Evolutionary conservation across 1,140 invertebrate genomes (phyloP).

Genomic region (Epicauta chinensis): DNA sequence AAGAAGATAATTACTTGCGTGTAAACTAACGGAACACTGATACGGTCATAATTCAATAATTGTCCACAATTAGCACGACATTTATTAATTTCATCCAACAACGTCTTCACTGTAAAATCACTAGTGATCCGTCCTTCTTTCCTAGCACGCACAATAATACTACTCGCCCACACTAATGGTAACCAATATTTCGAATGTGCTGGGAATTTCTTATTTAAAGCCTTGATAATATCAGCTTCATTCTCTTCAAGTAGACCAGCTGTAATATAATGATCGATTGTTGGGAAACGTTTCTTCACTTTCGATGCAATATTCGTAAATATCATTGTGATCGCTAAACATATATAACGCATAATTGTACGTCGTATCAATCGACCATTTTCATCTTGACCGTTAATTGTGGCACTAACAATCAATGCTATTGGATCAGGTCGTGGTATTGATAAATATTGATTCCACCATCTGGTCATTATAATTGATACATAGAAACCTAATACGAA

Average conservation of each 20-base stretch:
- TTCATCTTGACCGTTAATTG: constrained; percentile 63
- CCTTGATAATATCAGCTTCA: constrained; percentile 60
- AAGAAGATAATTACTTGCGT: constrained; percentile 78
- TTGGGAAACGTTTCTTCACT: constrained; percentile 76
- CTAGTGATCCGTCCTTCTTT: constrained; percentile 88
- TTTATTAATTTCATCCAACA: constrained; percentile 84
- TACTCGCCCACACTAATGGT: constrained; percentile 88
- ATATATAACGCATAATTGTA: constrained; percentile 65
- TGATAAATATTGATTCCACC: constrained; percentile 86
- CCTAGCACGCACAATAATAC: constrained; percentile 76
- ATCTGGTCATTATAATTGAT: constrained; percentile 84
- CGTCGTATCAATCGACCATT: constrained; percentile 67
- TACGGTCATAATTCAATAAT: constrained; percentile 80
- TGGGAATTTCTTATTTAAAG: constrained; percentile 61
- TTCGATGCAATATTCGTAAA: constrained; percentile 64
- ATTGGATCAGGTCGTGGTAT: constrained; percentile 81
- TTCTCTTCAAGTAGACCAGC: constrained; percentile 66
- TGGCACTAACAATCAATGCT: constrained; percentile 76
- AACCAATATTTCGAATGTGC: constrained; percentile 79
- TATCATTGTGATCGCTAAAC: constrained; percentile 62
- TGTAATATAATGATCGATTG: constrained; percentile 68
- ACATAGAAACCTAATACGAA: constrained; percentile 74
- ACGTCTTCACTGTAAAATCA: constrained; percentile 86
- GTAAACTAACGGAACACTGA: constrained; percentile 89
- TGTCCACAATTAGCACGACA: constrained; percentile 80